These are phyloP conservation scores for Mesaphorura yosii DNA, from an alignment of 1,140 invertebrate species.

Conservation along the genomic window DNA sequence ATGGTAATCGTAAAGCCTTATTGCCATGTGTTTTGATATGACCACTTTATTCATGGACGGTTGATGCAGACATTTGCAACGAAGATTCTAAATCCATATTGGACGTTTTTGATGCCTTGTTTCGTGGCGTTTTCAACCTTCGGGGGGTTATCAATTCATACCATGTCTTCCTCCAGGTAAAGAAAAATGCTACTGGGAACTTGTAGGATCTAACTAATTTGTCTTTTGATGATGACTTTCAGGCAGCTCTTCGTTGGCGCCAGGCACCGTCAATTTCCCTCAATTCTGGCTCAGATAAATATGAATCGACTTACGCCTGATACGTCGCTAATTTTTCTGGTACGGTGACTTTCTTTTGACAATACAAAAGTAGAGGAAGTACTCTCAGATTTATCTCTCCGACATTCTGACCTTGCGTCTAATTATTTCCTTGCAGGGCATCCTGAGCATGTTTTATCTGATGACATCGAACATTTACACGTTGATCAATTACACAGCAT, in stretches of 20 bases:
- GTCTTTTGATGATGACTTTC: neutral
- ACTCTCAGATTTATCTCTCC: constrained; percentile 13
- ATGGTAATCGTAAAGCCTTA: neutral
- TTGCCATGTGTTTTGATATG: constrained; percentile 1
- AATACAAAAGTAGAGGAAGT: no score
- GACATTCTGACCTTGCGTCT: constrained; percentile 17
- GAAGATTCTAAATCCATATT: constrained; percentile 62
- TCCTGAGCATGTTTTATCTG: constrained; percentile 70
- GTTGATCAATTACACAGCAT: constrained; percentile 85
- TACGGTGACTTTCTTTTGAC: no score
- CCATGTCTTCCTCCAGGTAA: constrained; percentile 69
- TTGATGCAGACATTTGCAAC: constrained; percentile 66
- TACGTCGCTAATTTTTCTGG: constrained; percentile 80
- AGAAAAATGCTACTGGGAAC: neutral
- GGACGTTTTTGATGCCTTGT: constrained; percentile 78
- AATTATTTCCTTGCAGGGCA: constrained; percentile 47
- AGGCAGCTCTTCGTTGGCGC: constrained; percentile 85
- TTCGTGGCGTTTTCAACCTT: constrained; percentile 81
- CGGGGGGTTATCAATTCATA: constrained; percentile 75
- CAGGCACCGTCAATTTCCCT: constrained; percentile 50
- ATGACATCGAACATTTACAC: constrained; percentile 70
- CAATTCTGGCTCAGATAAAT: constrained; percentile 73
- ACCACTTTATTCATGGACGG: no score
- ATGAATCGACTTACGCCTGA: constrained; percentile 71
- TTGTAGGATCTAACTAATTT: neutral